Evolutionary conservation across 1,140 invertebrate species (phyloP).

Genomic region (Tetramorium parvispinum): DNA sequence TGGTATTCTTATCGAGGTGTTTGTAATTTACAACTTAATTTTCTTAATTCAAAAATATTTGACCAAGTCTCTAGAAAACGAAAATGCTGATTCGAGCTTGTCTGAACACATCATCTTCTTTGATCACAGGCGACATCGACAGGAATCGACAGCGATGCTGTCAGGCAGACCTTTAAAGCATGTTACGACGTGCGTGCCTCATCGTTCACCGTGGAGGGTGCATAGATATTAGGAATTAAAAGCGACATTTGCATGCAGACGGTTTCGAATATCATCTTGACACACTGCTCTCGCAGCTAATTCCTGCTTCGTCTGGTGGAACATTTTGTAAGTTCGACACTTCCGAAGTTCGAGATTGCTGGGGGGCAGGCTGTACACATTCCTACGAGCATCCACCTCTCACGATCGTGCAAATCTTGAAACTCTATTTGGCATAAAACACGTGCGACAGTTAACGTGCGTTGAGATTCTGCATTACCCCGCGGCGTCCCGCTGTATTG

Average conservation of each 20-base stretch:
- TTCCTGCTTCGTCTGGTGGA: slow-evolving; percentile 47
- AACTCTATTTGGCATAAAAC: slow-evolving; percentile 58
- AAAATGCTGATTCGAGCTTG: slow-evolving; percentile 10
- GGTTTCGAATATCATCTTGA: slow-evolving; percentile 60
- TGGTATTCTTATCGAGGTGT: neutral
- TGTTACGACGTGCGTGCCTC: slow-evolving; percentile 39
- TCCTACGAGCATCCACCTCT: slow-evolving; percentile 50
- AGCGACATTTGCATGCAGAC: slow-evolving; percentile 60
- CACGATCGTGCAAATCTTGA: slow-evolving; percentile 58
- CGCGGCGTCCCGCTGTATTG: slow-evolving; percentile 48
- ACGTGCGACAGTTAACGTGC: slow-evolving; percentile 56
- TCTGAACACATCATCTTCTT: slow-evolving; percentile 9
- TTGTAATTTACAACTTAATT: neutral
- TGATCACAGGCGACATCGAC: slow-evolving; percentile 22
- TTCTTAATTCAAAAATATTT: neutral
- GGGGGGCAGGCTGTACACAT: slow-evolving; percentile 22
- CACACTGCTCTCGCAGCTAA: slow-evolving; percentile 56
- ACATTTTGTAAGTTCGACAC: slow-evolving; percentile 60
- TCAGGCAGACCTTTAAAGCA: slow-evolving; percentile 22
- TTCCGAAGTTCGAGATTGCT: slow-evolving; percentile 38
- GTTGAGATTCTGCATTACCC: slow-evolving; percentile 56
- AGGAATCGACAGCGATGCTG: slow-evolving; percentile 36
- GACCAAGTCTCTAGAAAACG: neutral
- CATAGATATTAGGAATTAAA: slow-evolving; percentile 63
- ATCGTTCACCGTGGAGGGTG: slow-evolving; percentile 38